Base-by-base conservation (phyloP, 1,140 invertebrate genomes). In the Pseudomyrmex flavicornis region DNA sequence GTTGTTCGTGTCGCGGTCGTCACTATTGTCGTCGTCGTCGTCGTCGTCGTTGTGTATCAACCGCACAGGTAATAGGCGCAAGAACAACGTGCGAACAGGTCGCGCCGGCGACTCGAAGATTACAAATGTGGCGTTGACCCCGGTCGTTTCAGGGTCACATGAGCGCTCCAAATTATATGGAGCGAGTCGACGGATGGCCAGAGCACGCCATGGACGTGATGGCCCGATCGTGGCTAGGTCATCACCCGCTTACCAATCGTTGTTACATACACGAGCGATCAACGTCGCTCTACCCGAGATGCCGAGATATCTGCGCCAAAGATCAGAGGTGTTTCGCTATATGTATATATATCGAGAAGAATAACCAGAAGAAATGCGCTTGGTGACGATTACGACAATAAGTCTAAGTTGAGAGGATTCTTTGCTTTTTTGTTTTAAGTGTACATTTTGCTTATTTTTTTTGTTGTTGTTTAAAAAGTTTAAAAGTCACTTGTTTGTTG, bases 161-260 rank as follows among this genome's bases (percentile, higher is more conserved):
- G 93, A 92, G 91, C 91, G 93, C 91, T 92, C 93, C 90, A 93
- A 93, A 93, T 93, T 93, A 93, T 93, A 93, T 93, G 89, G 93
- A 92, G 91, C 92, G 92, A 93, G 89, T 92, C 90, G 88, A 86
- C 79, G 91, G 87, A 91, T 91, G 89, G 92, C 91, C 91, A 85
- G 91, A 91, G 89, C 91, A 91, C 44, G 74, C 85, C 68, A 92
- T 82, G 91, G 89, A 92, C 92, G 92, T 92, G 92, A 92, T 91
- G 91, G 89, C 82, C 89, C 83, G 90, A 87, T 85, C 90, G 88
- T 91, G 90, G 88, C 89, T 92, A 91, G 88, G 87, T 89, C 90
- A 91, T 91, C 87, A 86, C 69, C 70, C 88, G 91, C 87, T 91
- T 92, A 89, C 90, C 90, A 89, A 91, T 91, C 88, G 85, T 48